Base-by-base conservation (phyloP, 2,888 invertebrate genomes). In the Panorpa germanica region DNA sequence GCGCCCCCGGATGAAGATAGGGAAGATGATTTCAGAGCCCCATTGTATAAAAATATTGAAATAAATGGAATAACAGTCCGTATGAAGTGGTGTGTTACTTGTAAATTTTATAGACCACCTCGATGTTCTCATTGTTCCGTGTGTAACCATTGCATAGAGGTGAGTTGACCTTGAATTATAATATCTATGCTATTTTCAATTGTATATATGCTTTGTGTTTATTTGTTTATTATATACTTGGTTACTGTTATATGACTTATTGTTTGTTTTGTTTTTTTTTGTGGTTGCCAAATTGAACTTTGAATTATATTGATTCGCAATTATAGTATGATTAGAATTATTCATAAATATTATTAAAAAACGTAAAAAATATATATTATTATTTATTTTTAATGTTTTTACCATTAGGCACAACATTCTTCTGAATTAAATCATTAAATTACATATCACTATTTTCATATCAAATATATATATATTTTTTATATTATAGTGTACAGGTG, bases 11-110 rank as follows among this genome's bases (percentile, higher is more conserved):
- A 91, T 63, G 93, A 95, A 70, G 91, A 91, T 54, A 67, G 83
- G 44, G 93, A 93, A 59, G 95, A 96, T 57, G 96, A 98, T 58
- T 85, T 91, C 50, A 70, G 93, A 45, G 90, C 95, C 36, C 90
- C 90, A 7, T 63, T 98, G 36, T 96, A 95, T 58, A 90, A 88
- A 59, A 91, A 80, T 57, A 90, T 95, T 39, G 95, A 96, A 58
- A 93, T 98, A 43, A 90, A 93, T 59, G 95, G 95, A 37, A 91
- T 96, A 42, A 91, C 91, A 9, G 93, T 98, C 37, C 77, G 96
- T 38, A 96, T 99, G 96, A 99, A 98, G 61, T 98, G 96, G 96
- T 96, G 98, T 60, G 86, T 91, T 42, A 98, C 98, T 3, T 98
- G 98, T 63, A 91, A 95, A 63, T 98, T 98, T 65, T 98, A 99